Base-by-base conservation (phyloP, 2,113 vertebrate genomes). In the Rhombomys opimus region DNA sequence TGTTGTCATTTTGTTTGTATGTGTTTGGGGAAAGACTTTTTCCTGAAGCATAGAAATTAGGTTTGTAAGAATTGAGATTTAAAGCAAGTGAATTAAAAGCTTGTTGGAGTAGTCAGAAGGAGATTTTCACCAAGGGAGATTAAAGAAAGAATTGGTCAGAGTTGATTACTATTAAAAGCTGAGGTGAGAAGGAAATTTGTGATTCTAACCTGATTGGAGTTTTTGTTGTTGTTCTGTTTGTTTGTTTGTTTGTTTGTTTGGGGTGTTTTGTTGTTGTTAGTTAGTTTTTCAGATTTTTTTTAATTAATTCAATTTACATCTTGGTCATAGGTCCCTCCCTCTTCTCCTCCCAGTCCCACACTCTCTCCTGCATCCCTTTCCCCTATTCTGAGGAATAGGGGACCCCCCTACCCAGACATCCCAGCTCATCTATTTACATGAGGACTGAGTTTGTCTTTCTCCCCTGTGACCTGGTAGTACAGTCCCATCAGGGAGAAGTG, bases 21-120 rank as follows among this genome's bases (percentile, higher is more conserved):
- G 61, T 82, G 70, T 92, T 46, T 27, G 30, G 10, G 15, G 72
- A 52, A 50, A 30, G 57, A 15, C 25, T 61, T 78, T 91, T 80
- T 22, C 84, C 65, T 93, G n/a, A 30, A 11, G 85, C 65, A 81
- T 30, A 3, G 38, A 94, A 15, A 23, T 78, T 96, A 41, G 22
- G 23, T 92, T 93, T 38, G 25, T 88, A 84, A 23, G 7, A 41
- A 22, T 9, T 57, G 18, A 78, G 38, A 87, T 84, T 89, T 93
- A 95, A 96, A 52, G 82, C 85, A 68, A 85, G 32, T 90, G 20
- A 50, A 12, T 68, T 92, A 80, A 75, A n/a, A 90, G 17, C 75
- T 67, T 81, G 0, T 92, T 87, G 89, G 14, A 78, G 22, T 63
- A 73, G 46, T 75, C 46, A 75, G 38, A 67, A 89, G 82, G 68